Evolutionary conservation across 2,113 vertebrate genomes (phyloP), one percentile per base, ranked within the genome.

Genomic region (Cyprinodon tularosa): DNA sequence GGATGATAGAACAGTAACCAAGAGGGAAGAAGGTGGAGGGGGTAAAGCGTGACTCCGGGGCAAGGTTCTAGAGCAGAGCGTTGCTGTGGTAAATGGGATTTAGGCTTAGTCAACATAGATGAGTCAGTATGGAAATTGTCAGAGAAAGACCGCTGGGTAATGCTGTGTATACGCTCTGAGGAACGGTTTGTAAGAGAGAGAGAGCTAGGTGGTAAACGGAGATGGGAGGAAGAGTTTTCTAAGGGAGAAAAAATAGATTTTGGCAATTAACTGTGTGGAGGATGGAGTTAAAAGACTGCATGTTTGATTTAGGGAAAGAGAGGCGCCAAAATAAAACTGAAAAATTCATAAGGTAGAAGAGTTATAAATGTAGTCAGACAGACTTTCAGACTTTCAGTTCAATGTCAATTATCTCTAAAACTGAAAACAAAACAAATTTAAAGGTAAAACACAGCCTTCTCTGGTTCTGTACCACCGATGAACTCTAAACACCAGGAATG

Each of bases 111-210:
- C 90, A 90, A 89, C 90, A 86, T 53, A 81, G 75, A 90, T 88
- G 91, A 92, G 82, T 91, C 89, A 85, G 86, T 79, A 2, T 83
- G 81, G 85, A 91, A 87, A 87, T 72, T 88, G 88, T 77, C 85
- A 81, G 81, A 87, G 77, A 88, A 77, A 61, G 61, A 71, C 76
- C 66, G 57, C 66, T 47, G 66, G 80, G 74, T 40, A 73, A 69
- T 48, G 44, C 71, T 83, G 66, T 85, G 89, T 88, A 87, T 84
- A 47, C 72, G 70, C 71, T 75, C 68, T 48, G 65, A 86, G 77
- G 78, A 79, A 38, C 22, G 0, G 74, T 68, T 68, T 78, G 60
- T 62, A 29, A 29, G 70, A 66, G 61, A 72, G 62, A 70, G 62
- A 57, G 62, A 0, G 44, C 15, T 57, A 37, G 8, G 12, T 40